Conservation (phyloP, 2,797 vertebrate species). For the Salarias fasciatus region DNA sequence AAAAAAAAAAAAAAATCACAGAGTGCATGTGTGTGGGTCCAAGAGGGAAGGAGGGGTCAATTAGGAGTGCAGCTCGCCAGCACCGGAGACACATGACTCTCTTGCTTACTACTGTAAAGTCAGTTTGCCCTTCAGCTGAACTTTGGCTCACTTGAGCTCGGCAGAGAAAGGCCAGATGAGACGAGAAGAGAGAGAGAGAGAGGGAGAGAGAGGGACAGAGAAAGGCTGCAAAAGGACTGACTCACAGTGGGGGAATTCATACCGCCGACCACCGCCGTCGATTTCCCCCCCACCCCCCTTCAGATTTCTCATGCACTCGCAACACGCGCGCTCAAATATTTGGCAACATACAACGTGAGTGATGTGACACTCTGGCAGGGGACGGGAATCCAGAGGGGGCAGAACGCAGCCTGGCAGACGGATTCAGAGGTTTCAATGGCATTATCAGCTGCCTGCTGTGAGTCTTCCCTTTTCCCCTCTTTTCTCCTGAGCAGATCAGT, state of each 20-base stretch:
- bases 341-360: constrained; percentile 63
- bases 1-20: constrained; percentile 70
- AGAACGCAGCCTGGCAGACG: constrained; percentile 43
- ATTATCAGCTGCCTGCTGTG: constrained; percentile 54
- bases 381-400: constrained; percentile 25
- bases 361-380: constrained; percentile 69
- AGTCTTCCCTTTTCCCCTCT: constrained; percentile 31
- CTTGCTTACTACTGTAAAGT: constrained; percentile 85
- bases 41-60: constrained; percentile 52
- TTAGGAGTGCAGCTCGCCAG: constrained; percentile 75
- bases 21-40: constrained; percentile 22
- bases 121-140: constrained; percentile 95
- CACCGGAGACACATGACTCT: constrained; percentile 89
- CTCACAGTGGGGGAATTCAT: constrained; percentile 68
- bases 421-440: constrained; percentile 50
- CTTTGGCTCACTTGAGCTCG: constrained; percentile 89
- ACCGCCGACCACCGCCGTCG: constrained; percentile 13
- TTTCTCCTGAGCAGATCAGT: constrained; percentile 25
- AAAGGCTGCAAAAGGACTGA: constrained; percentile 55
- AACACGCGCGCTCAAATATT: constrained; percentile 60
- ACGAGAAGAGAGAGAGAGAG: constrained; percentile 55
- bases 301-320: constrained; percentile 19
- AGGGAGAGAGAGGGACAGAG: constrained; percentile 31
- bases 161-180: constrained; percentile 49
- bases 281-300: background rate